Conservation (phyloP, 1,140 invertebrate genomes). For the Neodiprion lecontei region DNA sequence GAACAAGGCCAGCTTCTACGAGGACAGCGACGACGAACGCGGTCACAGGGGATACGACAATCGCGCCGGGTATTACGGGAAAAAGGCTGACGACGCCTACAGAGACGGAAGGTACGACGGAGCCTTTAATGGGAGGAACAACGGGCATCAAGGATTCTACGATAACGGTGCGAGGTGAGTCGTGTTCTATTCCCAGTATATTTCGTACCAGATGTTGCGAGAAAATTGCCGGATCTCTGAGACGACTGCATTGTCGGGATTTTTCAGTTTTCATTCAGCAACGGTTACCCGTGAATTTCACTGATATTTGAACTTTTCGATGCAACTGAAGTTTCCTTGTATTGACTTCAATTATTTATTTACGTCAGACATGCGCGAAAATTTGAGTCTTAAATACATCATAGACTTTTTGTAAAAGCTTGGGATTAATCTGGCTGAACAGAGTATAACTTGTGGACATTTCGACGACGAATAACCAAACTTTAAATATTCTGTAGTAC, state of each 20-base stretch:
- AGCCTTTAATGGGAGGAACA: constrained; percentile 52
- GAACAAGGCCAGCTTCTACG: constrained; percentile 70
- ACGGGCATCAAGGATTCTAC: constrained; percentile 57
- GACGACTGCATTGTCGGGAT: too few species aligned
- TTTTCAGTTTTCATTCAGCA: too few species aligned
- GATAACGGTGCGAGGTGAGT: constrained; percentile 54
- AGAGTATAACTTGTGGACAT: too few species aligned
- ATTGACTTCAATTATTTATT: neutral
- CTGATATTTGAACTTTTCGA: neutral
- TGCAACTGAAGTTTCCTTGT: neutral
- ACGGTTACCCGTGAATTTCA: neutral
- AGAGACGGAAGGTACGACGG: constrained; percentile 59
- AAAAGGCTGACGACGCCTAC: constrained; percentile 58
- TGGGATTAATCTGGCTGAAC: too few species aligned
- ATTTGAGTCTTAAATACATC: too few species aligned
- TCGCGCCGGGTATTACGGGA: constrained; percentile 57
- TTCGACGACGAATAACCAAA: too few species aligned
- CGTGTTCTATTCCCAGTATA: neutral
- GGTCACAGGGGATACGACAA: constrained; percentile 63
- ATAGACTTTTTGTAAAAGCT: too few species aligned
- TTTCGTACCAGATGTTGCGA: neutral
- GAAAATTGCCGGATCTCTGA: neutral
- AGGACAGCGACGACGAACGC: constrained; percentile 67
- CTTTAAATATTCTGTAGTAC: too few species aligned
- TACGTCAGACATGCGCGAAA: too few species aligned